Percentiles rank a stretch among this genome's conserved stretches.
phyloP scores from a whole-genome alignment of 2,113 vertebrate species.

The Upupa epops region DNA sequence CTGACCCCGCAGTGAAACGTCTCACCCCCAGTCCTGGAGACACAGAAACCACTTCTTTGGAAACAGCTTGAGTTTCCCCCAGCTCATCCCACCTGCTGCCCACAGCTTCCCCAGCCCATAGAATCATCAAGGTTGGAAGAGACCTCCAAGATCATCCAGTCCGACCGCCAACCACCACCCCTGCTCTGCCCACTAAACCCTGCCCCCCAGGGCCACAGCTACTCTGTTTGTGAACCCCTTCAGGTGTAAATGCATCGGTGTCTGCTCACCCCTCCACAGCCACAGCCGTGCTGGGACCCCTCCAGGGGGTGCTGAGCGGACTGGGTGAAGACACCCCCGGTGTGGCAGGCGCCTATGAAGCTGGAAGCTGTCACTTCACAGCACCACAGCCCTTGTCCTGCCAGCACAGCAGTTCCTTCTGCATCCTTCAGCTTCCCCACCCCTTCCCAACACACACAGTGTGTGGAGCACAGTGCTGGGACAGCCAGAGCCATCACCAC shows the following conservation, averaged over 20 bases:
- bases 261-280: background rate
- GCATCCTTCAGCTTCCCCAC: background rate
- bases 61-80: fast-evolving
- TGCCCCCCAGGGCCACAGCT: no score
- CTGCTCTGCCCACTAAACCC: no score
- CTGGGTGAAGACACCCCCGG: background rate
- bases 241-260: background rate
- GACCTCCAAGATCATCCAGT: no score
- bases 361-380: background rate
- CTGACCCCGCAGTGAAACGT: background rate
- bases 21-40: fast-evolving
- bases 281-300: background rate
- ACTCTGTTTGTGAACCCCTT: no score
- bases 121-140: no score
- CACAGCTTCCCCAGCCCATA: fast-evolving
- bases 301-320: fast-evolving
- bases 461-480: background rate
- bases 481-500: fast-evolving
- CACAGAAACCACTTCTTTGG: background rate
- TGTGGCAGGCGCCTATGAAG: fast-evolving
- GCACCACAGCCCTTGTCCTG: background rate
- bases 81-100: background rate
- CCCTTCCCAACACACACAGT: fast-evolving
- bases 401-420: background rate
- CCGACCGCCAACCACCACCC: no score